A percentile compares a stretch with the other conserved stretches of the same genome.
Conservation (phyloP, 2,113 vertebrate genomes). For the Cromileptes altivelis region DNA sequence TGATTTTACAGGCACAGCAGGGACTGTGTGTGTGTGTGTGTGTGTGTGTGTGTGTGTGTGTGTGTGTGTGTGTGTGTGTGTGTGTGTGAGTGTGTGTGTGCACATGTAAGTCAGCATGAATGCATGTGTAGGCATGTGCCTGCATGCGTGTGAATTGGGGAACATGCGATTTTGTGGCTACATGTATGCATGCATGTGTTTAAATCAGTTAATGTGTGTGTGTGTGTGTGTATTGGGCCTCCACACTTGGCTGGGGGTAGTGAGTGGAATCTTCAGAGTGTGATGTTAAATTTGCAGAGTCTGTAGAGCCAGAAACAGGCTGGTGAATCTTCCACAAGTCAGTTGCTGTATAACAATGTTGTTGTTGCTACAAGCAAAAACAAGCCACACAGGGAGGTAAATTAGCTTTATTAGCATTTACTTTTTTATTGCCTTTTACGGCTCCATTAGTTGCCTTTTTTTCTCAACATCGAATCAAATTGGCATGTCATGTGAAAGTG, state of each 20-base stretch:
- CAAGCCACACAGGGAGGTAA: not conserved
- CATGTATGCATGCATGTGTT: conserved; percentile 34
- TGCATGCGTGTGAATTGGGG: conserved; percentile 14
- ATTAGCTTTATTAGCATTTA: not conserved
- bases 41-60: conserved; percentile 35
- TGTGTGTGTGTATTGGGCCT: conserved; percentile 23
- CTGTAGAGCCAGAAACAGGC: conserved; percentile 53
- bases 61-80: conserved; percentile 23
- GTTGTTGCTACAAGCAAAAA: conserved; percentile 49
- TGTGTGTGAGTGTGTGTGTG: conserved; percentile 9
- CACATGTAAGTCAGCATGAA: conserved; percentile 56
- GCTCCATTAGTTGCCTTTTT: not conserved
- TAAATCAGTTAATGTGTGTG: conserved; percentile 13
- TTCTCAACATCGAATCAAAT: not conserved
- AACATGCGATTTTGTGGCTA: conserved; percentile 34
- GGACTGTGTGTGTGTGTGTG: conserved; percentile 43
- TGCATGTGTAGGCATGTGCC: conserved; percentile 36
- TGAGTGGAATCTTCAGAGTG: conserved; percentile 68
- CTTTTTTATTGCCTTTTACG: not conserved
- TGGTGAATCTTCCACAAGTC: conserved; percentile 50
- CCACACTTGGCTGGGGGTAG: conserved; percentile 68
- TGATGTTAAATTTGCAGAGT: conserved; percentile 74
- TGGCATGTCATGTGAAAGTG: not conserved
- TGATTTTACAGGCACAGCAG: conserved; percentile 78
- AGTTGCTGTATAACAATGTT: conserved; percentile 37